phyloP scores from a whole-genome alignment of 2,113 vertebrate genomes.

The Sus scrofa region T2T-Sscrofa CM000820.6:121394501-121395000 shows the following conservation, averaged over 20 bases:
- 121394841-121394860: background rate
- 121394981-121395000: background rate
- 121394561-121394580: conserved; percentile 56
- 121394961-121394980: background rate
- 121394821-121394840: background rate
- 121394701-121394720: conserved; percentile 61
- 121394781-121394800: background rate
- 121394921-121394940: background rate
- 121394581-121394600: conserved; percentile 74
- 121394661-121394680: conserved; percentile 65
- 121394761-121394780: conserved; percentile 50
- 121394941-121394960: background rate
- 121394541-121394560: background rate
- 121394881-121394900: background rate
- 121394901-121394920: background rate
- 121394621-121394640: conserved; percentile 60
- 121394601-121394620: conserved; percentile 77
- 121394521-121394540: background rate
- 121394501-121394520: background rate
- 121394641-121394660: conserved; percentile 73
- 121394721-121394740: conserved; percentile 55
- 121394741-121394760: conserved; percentile 22
- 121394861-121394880: accelerated
- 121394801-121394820: background rate
- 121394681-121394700: conserved; percentile 72